Percentiles rank a stretch among this genome's conserved stretches.
phyloP scores from a whole-genome alignment of 1,140 invertebrate genomes.

The Cydia pomonella region DNA sequence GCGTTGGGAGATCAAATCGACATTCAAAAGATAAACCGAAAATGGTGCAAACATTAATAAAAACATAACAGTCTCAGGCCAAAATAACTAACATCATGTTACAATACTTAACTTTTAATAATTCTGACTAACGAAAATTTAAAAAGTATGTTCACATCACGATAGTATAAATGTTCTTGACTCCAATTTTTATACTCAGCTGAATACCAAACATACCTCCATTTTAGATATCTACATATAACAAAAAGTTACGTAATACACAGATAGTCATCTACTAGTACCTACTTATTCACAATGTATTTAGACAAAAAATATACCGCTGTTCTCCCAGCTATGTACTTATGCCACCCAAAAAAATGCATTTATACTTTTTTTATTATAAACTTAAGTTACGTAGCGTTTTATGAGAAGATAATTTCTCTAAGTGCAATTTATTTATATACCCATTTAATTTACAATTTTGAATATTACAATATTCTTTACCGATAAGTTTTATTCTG shows the following conservation, averaged over 20 bases:
- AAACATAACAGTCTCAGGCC: background rate
- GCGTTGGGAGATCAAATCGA: slow-evolving; percentile 11
- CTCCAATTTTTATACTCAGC: background rate
- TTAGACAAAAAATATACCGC: background rate
- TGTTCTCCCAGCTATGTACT: slow-evolving; percentile 21
- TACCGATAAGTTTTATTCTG: slow-evolving; percentile 53
- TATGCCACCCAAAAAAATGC: slow-evolving; percentile 72
- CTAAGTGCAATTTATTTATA: slow-evolving; percentile 70
- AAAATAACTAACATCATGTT: background rate
- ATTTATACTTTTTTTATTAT: slow-evolving; percentile 62
- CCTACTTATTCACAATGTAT: background rate
- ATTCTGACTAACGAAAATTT: too few species aligned
- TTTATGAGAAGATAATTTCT: slow-evolving; percentile 55
- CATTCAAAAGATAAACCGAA: background rate
- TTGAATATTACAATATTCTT: slow-evolving; percentile 41
- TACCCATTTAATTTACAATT: slow-evolving; percentile 42
- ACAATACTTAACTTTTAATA: background rate
- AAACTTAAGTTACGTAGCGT: slow-evolving; percentile 52
- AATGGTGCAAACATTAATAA: background rate
- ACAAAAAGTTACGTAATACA: background rate
- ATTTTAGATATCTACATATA: background rate
- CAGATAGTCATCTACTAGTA: background rate
- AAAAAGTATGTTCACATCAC: background rate
- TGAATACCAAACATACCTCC: background rate
- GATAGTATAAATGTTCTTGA: background rate